These are phyloP conservation scores for Drosophila merina DNA, from an alignment of 2,888 invertebrate genomes.

Conservation along the genomic window DNA sequence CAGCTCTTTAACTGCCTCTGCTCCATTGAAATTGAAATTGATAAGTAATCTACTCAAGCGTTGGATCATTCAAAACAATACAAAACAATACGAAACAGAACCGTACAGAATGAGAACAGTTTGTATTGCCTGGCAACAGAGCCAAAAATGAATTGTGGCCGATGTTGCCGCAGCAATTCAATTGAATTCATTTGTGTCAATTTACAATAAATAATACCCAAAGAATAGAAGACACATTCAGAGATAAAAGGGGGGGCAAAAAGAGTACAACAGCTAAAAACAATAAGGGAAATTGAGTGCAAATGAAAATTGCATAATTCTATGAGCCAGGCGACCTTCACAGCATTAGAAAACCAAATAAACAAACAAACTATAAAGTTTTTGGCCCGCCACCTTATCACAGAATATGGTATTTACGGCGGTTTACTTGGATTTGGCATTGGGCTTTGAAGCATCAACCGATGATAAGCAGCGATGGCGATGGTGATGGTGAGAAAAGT, in stretches of 20 bases:
- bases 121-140: constrained; percentile 41
- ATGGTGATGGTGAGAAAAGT: background rate
- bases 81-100: background rate
- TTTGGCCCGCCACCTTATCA: constrained; percentile 40
- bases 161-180: constrained; percentile 61
- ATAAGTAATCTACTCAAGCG: constrained; percentile 38
- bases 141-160: constrained; percentile 24
- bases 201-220: constrained; percentile 67
- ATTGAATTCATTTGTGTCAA: constrained; percentile 76
- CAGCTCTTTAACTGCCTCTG: constrained; percentile 20
- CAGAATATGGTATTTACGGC: constrained; percentile 28
- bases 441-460: constrained; percentile 3
- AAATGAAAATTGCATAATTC: constrained; percentile 69
- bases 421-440: no score
- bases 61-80: constrained; percentile 15
- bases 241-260: background rate
- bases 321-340: constrained; percentile 65
- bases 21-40: constrained; percentile 35
- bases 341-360: constrained; percentile 10
- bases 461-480: constrained; percentile 29
- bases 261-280: constrained; percentile 28
- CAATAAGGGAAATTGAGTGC: constrained; percentile 43
- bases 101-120: constrained; percentile 14
- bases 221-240: constrained; percentile 20
- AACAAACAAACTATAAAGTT: constrained; percentile 31